Conservation (phyloP, 2,797 vertebrate species). For the Rhinophrynus dorsalis region DNA sequence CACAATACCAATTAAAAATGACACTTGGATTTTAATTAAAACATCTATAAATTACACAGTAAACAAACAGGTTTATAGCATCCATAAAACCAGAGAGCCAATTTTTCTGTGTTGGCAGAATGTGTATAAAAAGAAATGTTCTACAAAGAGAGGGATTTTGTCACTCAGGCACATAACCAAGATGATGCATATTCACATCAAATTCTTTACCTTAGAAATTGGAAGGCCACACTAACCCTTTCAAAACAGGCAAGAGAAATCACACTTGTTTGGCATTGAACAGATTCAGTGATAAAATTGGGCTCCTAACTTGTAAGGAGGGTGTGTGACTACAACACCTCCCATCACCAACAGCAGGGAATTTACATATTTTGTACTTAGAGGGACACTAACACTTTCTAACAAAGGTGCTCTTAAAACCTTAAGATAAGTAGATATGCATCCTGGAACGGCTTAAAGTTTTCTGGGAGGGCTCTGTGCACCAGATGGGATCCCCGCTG, state of each 20-base stretch:
- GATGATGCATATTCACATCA: not conserved
- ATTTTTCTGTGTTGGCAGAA: not conserved
- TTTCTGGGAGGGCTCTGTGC: no score
- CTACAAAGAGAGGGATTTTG: not conserved
- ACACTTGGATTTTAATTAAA: conserved; percentile 13
- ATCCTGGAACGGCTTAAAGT: no score
- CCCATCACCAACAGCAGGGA: no score
- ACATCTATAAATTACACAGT: conserved; percentile 3
- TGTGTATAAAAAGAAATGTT: not conserved
- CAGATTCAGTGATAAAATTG: not conserved
- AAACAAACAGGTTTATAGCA: not conserved
- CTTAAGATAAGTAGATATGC: no score
- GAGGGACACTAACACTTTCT: no score
- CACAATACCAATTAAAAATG: not conserved
- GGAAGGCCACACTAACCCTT: not conserved
- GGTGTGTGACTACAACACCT: not conserved
- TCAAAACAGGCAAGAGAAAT: not conserved
- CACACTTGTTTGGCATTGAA: not conserved
- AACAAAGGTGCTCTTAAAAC: no score
- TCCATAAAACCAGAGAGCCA: not conserved
- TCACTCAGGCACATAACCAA: not conserved
- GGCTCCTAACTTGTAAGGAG: not conserved
- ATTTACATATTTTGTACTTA: no score
- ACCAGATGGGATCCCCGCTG: no score
- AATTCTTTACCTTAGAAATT: not conserved